Evolutionary conservation across 2,113 vertebrate genomes (phyloP).

Genomic region (Myrmophylax atrothorax): DNA sequence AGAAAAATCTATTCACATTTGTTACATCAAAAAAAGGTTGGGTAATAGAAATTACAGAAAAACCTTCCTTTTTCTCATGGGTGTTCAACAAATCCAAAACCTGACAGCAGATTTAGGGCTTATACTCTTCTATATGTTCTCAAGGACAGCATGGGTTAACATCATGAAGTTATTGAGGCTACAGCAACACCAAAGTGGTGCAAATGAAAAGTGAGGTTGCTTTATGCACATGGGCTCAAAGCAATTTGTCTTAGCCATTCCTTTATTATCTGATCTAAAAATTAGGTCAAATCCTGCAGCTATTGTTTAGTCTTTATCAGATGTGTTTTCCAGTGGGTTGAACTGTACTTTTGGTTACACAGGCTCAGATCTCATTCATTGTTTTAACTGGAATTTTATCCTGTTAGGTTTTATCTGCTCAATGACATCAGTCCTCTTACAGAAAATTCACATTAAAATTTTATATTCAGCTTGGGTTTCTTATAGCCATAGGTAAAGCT

Average conservation of each 20-base stretch:
- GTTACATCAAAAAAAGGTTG: neutral
- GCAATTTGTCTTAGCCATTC: slow-evolving; percentile 26
- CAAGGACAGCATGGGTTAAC: neutral
- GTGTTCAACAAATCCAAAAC: neutral
- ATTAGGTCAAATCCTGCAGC: slow-evolving; percentile 52
- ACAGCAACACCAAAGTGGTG: neutral
- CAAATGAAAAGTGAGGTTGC: slow-evolving; percentile 8
- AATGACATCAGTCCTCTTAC: neutral
- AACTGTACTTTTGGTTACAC: neutral
- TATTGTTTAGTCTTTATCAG: slow-evolving; percentile 23
- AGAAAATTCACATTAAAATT: neutral
- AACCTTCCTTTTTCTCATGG: neutral
- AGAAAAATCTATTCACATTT: neutral
- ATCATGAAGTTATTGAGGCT: neutral
- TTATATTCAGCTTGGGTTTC: neutral
- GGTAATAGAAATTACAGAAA: neutral
- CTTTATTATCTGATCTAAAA: slow-evolving; percentile 36
- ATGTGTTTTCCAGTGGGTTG: neutral
- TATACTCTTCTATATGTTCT: neutral
- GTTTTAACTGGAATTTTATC: slow-evolving; percentile 10
- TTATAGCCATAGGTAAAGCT: neutral
- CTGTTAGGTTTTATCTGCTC: neutral
- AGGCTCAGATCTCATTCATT: neutral
- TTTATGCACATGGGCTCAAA: slow-evolving; percentile 16
- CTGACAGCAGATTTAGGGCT: neutral